A percentile compares a stretch with the other conserved stretches of the same genome.
These are phyloP conservation scores for Zhuqinia jingwanae DNA, from an alignment of 2,888 invertebrate genomes.

Conservation along the genomic window DNA sequence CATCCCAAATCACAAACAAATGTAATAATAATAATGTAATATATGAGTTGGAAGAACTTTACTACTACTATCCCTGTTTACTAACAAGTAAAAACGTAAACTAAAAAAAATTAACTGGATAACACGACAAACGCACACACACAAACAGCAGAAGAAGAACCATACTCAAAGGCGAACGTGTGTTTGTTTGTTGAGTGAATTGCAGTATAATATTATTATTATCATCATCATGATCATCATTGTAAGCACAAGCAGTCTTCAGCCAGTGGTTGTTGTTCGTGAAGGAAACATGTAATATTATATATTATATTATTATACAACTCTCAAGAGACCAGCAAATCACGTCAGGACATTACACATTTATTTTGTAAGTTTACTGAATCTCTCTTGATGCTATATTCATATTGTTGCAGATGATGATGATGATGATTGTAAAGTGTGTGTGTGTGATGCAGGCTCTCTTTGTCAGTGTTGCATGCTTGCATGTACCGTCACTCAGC, in stretches of 20 bases:
- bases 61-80: constrained; percentile 42
- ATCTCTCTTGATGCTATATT: constrained; percentile 3
- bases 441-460: constrained; percentile 51
- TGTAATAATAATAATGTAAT: background rate
- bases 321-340: constrained; percentile 49
- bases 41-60: too few species aligned
- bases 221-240: too few species aligned
- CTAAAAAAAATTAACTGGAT: constrained; percentile 33
- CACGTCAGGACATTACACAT: constrained; percentile 60
- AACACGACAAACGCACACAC: too few species aligned
- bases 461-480: constrained; percentile 49
- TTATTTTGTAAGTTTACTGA: constrained; percentile 52
- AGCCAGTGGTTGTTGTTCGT: constrained; percentile 9
- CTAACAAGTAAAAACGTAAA: constrained; percentile 9
- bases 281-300: constrained; percentile 30
- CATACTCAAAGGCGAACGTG: constrained; percentile 13
- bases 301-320: constrained; percentile 15
- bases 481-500: constrained; percentile 56
- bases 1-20: background rate
- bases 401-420: too few species aligned
- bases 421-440: background rate
- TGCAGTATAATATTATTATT: background rate
- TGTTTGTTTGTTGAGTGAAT: constrained; percentile 26
- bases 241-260: too few species aligned
- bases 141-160: too few species aligned